phyloP scores from a whole-genome alignment of 2,113 vertebrate genomes.

The Prietella phreatophila region DNA sequence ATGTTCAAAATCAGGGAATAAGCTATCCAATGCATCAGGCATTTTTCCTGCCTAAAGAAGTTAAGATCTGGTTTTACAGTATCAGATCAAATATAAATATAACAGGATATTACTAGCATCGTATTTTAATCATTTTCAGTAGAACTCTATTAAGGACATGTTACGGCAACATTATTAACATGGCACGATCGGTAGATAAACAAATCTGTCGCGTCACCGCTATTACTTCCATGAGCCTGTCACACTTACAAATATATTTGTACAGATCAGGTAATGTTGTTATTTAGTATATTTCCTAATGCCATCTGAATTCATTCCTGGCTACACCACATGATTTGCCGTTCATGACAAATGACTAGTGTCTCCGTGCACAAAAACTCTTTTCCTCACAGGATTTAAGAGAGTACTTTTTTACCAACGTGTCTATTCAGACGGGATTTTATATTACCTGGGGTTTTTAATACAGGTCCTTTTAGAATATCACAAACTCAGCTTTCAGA shows the following conservation, averaged over 20 bases:
- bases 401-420: neutral
- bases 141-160: neutral
- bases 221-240: neutral
- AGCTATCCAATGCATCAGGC: too few relatives aligned
- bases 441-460: neutral
- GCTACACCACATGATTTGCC: neutral
- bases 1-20: too few relatives aligned
- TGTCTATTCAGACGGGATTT: neutral
- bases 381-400: neutral
- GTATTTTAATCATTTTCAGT: neutral
- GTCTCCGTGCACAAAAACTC: neutral
- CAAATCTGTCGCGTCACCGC: neutral
- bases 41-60: neutral
- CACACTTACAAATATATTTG: neutral
- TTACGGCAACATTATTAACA: neutral
- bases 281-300: neutral
- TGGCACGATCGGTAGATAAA: neutral
- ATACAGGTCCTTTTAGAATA: neutral
- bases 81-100: neutral
- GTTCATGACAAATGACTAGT: neutral
- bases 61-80: neutral
- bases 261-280: neutral
- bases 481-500: neutral
- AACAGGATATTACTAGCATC: neutral
- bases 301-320: neutral